Base-by-base conservation (phyloP, 2,797 vertebrate species). In the Myotis daubentonii region DNA sequence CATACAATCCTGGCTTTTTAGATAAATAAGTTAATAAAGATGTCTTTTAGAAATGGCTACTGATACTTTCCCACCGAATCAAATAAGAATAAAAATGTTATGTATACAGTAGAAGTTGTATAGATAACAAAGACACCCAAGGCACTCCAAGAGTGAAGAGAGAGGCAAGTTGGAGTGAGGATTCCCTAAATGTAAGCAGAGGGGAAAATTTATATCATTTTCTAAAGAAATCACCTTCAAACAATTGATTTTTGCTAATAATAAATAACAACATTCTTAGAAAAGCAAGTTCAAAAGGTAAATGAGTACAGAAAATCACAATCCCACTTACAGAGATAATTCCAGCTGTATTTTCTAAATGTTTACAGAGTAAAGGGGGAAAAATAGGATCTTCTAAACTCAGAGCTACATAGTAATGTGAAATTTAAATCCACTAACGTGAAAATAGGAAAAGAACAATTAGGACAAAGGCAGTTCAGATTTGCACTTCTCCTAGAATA, bases 251-350 rank as follows among this genome's bases (percentile, higher is more conserved):
- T 96, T 94, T 96, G 55, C 94, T 79, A 82, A 82, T 91, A 95
- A 95, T 84, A 95, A 94, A 71, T 81, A 95, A 53, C 23, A 94
- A 62, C 68, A 49, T 91, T 87, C 93, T 89, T 70, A 95, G 65
- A 28, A 75, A 95, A 91, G 72, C 68, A 96, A 97, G 94, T 96
- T 96, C 95, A 97, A 97, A 96, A 94, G 80, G 91, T 94, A 87
- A 96, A 93, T 85, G 91, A 87, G 49, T 94, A 41, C 36, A 93
- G 87, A 91, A 97, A 96, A 89, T 93, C 38, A 79, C 68, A 93
- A n/a, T 66, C 15, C 36, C 82, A 68, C 71, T 78, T 95, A 81
- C 3, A 0, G 87, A 94, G 94, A 89, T 94, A 79, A 94, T 97
- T 88, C 49, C 25, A 93, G 5, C 57, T 92, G 16, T 60, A 85